A percentile compares a stretch with the other conserved stretches of the same genome.
These are phyloP conservation scores for Lasiurus cinereus DNA, from an alignment of 2,113 vertebrate species.

Conservation along the genomic window DNA sequence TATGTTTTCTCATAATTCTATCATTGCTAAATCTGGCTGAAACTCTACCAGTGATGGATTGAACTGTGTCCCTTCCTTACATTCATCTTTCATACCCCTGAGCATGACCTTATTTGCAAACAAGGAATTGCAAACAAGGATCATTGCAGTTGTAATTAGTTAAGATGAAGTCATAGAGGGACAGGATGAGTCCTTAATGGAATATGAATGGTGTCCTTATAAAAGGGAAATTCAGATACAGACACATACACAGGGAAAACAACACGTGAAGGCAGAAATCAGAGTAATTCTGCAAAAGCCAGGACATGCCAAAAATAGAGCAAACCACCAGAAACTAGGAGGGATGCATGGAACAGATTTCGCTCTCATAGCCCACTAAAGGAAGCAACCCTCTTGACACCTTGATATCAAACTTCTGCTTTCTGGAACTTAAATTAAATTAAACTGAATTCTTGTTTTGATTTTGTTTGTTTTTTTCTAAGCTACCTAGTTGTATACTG, in stretches of 20 bases:
- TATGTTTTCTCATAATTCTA: not conserved
- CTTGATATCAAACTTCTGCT: not conserved
- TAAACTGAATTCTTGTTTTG: not conserved
- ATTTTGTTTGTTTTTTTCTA: not conserved
- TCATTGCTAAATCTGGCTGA: not conserved
- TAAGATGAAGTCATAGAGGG: not conserved
- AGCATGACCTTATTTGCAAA: not conserved
- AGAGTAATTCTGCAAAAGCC: not conserved
- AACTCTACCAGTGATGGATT: not conserved
- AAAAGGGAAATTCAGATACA: not conserved
- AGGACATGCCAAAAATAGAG: not conserved
- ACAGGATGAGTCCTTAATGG: not conserved
- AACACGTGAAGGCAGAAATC: not conserved
- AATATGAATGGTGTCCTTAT: not conserved
- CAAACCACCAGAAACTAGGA: not conserved
- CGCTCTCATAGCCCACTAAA: not conserved
- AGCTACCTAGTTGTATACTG: not conserved
- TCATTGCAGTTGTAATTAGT: not conserved
- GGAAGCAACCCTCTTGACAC: not conserved
- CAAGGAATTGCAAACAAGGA: not conserved
- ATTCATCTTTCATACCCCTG: not conserved
- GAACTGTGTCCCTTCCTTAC: not conserved
- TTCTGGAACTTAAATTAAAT: not conserved
- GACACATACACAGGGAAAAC: not conserved
- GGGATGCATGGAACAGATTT: not conserved